Conservation (phyloP, 1,140 invertebrate genomes). For the Nasonia giraulti region DNA sequence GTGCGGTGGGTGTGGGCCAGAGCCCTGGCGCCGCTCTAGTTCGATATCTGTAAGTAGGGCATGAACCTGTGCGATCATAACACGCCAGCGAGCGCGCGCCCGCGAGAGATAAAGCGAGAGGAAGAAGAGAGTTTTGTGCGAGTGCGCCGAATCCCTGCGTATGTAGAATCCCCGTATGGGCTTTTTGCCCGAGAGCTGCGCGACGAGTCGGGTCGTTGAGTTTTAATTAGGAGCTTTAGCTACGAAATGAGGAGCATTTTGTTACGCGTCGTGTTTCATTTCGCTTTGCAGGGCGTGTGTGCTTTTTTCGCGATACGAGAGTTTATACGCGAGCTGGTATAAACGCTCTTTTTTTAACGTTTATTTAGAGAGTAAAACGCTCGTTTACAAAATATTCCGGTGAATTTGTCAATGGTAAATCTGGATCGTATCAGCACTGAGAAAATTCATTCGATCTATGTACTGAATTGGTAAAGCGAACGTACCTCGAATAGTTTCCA, state of each 20-base stretch:
- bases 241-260: neutral
- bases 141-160: neutral
- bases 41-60: conserved; percentile 70
- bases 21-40: conserved; percentile 54
- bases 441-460: too few species aligned
- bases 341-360: too few species aligned
- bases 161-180: neutral
- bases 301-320: neutral
- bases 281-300: neutral
- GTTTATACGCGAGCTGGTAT: neutral
- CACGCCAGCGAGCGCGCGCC: neutral
- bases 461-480: neutral
- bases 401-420: too few species aligned
- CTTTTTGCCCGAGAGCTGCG: neutral
- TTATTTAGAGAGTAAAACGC: too few species aligned
- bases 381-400: too few species aligned
- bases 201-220: neutral
- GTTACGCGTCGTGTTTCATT: neutral
- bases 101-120: conserved; percentile 11
- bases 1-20: conserved; percentile 34
- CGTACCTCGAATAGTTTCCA: neutral
- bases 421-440: too few species aligned
- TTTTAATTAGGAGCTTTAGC: neutral
- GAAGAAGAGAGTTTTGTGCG: neutral
- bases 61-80: conserved; percentile 60